phyloP scores from a whole-genome alignment of 2,797 vertebrate genomes.

The Artibeus jamaicensis region DNA sequence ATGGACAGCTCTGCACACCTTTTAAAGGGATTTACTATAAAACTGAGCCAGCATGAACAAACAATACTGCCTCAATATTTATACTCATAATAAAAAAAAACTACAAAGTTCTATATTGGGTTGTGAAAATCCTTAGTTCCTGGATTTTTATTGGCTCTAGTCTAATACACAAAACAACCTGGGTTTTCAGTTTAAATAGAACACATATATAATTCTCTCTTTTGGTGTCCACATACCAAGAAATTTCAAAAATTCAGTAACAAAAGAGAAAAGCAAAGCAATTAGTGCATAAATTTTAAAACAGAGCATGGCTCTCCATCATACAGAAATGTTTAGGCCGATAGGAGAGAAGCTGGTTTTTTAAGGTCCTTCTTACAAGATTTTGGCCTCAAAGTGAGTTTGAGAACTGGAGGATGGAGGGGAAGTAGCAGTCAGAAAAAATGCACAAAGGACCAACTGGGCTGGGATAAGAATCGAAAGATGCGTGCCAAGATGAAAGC shows the following conservation, averaged over 20 bases:
- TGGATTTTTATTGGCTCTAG: neutral
- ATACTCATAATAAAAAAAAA: conserved; percentile 47
- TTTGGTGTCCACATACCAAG: neutral
- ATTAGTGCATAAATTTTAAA: neutral
- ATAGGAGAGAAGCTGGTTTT: neutral
- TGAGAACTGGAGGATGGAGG: neutral
- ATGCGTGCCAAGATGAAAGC: neutral
- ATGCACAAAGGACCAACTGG: neutral
- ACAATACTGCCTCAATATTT: conserved; percentile 31
- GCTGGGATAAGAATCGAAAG: neutral
- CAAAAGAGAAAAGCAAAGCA: neutral
- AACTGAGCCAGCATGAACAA: conserved; percentile 64
- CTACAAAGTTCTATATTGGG: conserved; percentile 15
- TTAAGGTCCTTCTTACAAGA: neutral
- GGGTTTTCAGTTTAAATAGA: neutral
- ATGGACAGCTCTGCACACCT: neutral
- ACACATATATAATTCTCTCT: neutral
- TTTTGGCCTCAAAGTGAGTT: neutral
- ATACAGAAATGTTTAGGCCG: neutral
- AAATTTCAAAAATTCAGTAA: conserved; percentile 7
- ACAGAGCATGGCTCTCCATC: neutral
- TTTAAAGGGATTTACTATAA: conserved; percentile 54
- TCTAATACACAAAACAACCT: neutral
- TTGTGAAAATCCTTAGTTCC: conserved; percentile 1
- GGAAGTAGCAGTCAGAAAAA: neutral